Percentiles rank a stretch among this genome's conserved stretches.
phyloP scores from a whole-genome alignment of 2,797 vertebrate species.

The Bucorvus abyssinicus region DNA sequence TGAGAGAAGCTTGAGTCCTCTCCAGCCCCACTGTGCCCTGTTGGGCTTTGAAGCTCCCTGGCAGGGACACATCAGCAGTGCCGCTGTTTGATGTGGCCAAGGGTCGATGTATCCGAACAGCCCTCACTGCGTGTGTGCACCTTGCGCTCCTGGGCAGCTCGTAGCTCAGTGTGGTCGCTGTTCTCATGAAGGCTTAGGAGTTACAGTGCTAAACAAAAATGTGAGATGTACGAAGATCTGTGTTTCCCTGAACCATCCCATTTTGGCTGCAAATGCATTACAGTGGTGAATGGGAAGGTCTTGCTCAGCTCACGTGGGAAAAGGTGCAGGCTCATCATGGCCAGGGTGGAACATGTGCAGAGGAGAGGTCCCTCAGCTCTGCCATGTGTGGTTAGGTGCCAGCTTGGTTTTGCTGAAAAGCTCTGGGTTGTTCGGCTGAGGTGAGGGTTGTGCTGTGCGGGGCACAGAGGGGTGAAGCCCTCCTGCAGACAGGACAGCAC shows the following conservation, averaged over 20 bases:
- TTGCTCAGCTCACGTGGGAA: not conserved
- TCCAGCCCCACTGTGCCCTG: not conserved
- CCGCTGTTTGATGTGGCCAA: not conserved
- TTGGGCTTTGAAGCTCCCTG: not conserved
- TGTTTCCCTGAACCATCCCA: not conserved
- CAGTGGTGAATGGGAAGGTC: not conserved
- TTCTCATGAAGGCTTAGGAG: not conserved
- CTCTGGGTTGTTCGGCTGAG: not conserved
- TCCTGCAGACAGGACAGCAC: not conserved
- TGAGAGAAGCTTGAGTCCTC: not conserved
- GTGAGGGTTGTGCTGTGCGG: not conserved
- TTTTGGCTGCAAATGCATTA: not conserved
- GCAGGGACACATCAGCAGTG: not conserved
- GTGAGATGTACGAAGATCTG: not conserved
- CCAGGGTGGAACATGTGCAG: fast-evolving
- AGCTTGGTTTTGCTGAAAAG: not conserved
- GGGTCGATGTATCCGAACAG: not conserved
- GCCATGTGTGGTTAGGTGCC: not conserved
- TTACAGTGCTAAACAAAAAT: not conserved
- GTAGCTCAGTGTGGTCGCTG: fast-evolving
- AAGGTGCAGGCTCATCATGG: fast-evolving
- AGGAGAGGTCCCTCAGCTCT: not conserved
- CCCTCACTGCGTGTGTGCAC: fast-evolving
- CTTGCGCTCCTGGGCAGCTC: not conserved
- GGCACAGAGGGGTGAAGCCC: not conserved